Evolutionary conservation across 2,797 vertebrate species (phyloP).

Genomic region (Cottoperca gobio): DNA sequence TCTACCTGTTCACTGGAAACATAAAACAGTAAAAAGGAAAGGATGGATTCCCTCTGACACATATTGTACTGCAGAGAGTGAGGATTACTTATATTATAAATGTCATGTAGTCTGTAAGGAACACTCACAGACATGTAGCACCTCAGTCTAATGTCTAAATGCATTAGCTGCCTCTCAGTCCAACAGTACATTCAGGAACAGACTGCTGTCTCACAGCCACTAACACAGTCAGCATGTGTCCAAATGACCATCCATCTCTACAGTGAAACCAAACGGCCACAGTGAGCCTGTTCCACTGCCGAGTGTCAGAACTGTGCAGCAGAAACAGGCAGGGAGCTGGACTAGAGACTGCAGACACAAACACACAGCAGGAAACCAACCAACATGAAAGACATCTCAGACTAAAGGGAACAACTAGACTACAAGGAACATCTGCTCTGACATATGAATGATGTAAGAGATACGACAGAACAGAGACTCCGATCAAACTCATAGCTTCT

Average conservation of each 20-base stretch:
- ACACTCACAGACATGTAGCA: neutral
- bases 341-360: neutral
- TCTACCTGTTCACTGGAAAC: conserved; percentile 4
- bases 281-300: conserved; percentile 5
- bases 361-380: conserved; percentile 19
- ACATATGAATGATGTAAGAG: neutral
- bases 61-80: neutral
- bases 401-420: neutral
- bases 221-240: conserved; percentile 1
- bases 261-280: conserved; percentile 6
- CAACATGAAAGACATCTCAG: conserved; percentile 14
- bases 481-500: neutral
- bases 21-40: neutral
- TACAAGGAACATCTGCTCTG: neutral
- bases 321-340: neutral
- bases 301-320: conserved; percentile 4
- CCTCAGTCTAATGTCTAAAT: neutral
- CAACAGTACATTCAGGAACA: neutral
- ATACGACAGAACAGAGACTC: neutral
- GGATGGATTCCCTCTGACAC: neutral
- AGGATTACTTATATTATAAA: neutral
- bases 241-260: neutral
- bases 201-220: conserved; percentile 1
- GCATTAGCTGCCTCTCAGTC: conserved; percentile 1
- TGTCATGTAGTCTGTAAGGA: neutral